Base-by-base conservation (phyloP, 2,113 vertebrate genomes). In the Passer domesticus region DNA sequence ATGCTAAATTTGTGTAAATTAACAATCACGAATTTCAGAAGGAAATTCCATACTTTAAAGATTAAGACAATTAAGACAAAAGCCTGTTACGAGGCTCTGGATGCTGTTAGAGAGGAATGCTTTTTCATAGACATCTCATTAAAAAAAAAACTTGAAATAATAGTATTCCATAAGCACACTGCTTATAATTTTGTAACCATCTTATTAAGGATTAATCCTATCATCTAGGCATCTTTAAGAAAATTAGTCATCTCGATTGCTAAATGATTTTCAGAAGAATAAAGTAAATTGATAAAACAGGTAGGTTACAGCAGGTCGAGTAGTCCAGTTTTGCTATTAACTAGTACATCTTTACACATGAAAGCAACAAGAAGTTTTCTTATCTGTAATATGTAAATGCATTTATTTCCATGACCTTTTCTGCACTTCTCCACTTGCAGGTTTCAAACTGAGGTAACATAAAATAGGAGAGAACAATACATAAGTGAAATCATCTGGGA, bases 21-120 rank as follows among this genome's bases (percentile, higher is more conserved):
- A 95, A 91, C 59, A 73, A 21, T 28, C 49, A 37, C 62, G 88
- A 89, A 89, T 79, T 87, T 91, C n/a, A 91, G 13, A 92, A 27
- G 16, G 11, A 78, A 83, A 58, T 74, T 93, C 4, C 21, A 19
- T 73, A 70, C 55, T 85, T 60, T 94, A 59, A 96, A 70, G 74
- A 91, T 11, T 49, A 94, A 84, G 69, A 78, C 13, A 83, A 62
- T 10, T 60, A 69, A 67, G 35, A 59, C 8, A 84, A 55, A 96
- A 69, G 15, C 13, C n/a, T 83, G 3, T 72, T 92, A 85, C 27
- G 39, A 80, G n/a, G 47, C 23, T 22, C 35, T 47, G 6, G 63
- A 69, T 41, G 18, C 10, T 74, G 5, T 56, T 94, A 49, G 11
- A 90, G 53, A 67, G 4, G 15, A 85, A 68, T 50, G 4, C 0